These are phyloP conservation scores for Ochlodes sylvanus DNA, from an alignment of 2,888 invertebrate species.

Conservation along the genomic window DNA sequence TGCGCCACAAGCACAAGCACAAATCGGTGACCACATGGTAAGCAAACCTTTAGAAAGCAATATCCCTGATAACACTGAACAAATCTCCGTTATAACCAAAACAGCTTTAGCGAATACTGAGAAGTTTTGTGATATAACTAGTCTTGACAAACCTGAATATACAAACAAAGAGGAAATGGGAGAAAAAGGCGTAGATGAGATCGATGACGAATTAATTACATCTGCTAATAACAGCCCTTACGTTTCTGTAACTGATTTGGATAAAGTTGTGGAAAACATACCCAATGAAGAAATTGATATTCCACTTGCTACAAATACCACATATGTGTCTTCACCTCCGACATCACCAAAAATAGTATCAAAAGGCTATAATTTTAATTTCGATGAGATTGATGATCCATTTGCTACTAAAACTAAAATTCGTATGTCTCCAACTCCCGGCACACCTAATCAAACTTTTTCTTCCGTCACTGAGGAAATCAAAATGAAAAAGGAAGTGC, in stretches of 20 bases:
- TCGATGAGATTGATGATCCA: conserved; percentile 73
- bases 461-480: conserved; percentile 41
- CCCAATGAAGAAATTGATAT: conserved; percentile 36
- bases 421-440: conserved; percentile 60
- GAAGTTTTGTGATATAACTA: not conserved
- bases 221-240: conserved; percentile 67
- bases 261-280: conserved; percentile 41
- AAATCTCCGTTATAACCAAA: not conserved
- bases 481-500: conserved; percentile 12
- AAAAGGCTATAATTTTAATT: conserved; percentile 73
- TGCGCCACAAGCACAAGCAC: not conserved
- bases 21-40: not conserved
- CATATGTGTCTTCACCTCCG: conserved; percentile 52
- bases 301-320: conserved; percentile 46
- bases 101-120: not conserved
- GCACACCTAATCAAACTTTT: conserved; percentile 40
- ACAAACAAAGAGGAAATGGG: not conserved
- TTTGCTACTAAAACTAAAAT: conserved; percentile 73
- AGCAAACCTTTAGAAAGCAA: not conserved
- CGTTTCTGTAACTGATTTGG: conserved; percentile 56
- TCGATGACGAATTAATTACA: conserved; percentile 57
- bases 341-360: conserved; percentile 65
- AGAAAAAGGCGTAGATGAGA: conserved; percentile 20
- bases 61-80: not conserved
- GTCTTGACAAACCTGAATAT: not conserved